Percentiles rank a stretch among this genome's conserved stretches.
These are phyloP conservation scores for Cirrhinus mrigala DNA, from an alignment of 2,797 vertebrate species.

Conservation along the genomic window DNA sequence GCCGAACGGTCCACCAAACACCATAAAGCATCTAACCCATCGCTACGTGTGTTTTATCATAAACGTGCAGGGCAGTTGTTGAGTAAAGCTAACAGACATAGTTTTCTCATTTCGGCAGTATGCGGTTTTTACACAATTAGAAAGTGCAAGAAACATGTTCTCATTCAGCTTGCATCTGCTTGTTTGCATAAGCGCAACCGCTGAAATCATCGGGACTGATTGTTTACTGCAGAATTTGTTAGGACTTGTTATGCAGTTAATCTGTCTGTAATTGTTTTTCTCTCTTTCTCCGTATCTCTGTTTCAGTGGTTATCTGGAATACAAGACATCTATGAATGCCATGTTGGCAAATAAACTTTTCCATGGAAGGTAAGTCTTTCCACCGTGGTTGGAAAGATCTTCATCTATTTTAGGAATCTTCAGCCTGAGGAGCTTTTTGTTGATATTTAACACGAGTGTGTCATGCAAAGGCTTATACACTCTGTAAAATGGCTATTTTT, in stretches of 20 bases:
- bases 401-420: constrained; percentile 69
- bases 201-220: constrained; percentile 12
- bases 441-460: constrained; percentile 69
- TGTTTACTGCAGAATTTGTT: constrained; percentile 37
- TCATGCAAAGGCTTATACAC: constrained; percentile 15
- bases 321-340: constrained; percentile 95
- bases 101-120: neutral
- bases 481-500: constrained; percentile 6
- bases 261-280: constrained; percentile 40
- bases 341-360: constrained; percentile 95
- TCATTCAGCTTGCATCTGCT: constrained; percentile 1
- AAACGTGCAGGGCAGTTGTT: neutral
- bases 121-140: neutral
- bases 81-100: neutral
- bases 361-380: constrained; percentile 87
- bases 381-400: constrained; percentile 73
- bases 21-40: neutral
- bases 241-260: constrained; percentile 69
- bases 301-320: constrained; percentile 91
- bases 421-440: constrained; percentile 59
- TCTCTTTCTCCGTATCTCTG: constrained; percentile 66
- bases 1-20: neutral
- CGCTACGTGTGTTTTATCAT: neutral
- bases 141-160: neutral
- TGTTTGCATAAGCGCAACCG: neutral